Percentiles rank a stretch among this genome's conserved stretches.
Conservation (phyloP, 1,140 invertebrate genomes). For the Nasonia longicornis region DNA sequence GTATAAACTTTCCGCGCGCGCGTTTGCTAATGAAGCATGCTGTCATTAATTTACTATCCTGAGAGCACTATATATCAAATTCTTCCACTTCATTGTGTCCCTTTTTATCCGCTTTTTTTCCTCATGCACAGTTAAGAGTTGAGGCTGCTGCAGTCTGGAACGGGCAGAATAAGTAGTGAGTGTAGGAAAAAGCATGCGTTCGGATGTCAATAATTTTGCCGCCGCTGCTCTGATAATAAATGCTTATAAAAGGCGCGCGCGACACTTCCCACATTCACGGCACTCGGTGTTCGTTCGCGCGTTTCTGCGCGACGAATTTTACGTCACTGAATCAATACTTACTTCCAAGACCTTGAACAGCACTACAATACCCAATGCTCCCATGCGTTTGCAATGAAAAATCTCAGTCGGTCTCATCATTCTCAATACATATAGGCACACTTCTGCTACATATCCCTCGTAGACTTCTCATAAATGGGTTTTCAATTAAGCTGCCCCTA, state of each 20-base stretch:
- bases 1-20: slow-evolving; percentile 17
- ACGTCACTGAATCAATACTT: slow-evolving; percentile 52
- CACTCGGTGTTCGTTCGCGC: not conserved
- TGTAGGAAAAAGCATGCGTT: not conserved
- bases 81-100: not conserved
- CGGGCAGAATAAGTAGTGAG: not conserved
- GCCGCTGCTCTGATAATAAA: not conserved
- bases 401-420: not conserved
- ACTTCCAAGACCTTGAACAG: slow-evolving; percentile 35
- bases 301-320: slow-evolving; percentile 47
- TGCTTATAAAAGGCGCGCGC: not conserved
- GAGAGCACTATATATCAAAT: not conserved
- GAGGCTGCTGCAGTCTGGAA: not conserved
- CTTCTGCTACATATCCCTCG: not conserved
- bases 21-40: slow-evolving; percentile 15
- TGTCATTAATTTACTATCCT: not conserved
- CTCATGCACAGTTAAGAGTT: not conserved
- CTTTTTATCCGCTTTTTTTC: not conserved
- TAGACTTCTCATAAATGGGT: not conserved
- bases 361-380: slow-evolving; percentile 4
- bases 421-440: not conserved
- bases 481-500: slow-evolving; percentile 6
- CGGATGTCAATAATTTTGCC: slow-evolving; percentile 12
- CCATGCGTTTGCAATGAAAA: not conserved
- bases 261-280: slow-evolving; percentile 1